Conservation (phyloP, 2,113 vertebrate genomes). For the Camelus bactrianus region DNA sequence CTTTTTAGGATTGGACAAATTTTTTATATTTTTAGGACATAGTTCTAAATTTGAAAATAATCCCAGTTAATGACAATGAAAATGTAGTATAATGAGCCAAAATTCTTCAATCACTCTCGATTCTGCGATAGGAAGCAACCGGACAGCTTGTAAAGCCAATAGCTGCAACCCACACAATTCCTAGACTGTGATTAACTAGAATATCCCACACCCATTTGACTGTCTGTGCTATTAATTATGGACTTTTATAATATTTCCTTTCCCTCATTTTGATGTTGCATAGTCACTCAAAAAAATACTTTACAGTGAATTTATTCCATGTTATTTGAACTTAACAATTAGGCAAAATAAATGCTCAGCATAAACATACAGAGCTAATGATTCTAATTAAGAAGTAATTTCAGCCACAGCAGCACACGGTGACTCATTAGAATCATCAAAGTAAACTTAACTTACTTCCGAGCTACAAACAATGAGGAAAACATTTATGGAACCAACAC, state of each 20-base stretch:
- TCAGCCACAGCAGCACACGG: background rate
- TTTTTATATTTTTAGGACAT: background rate
- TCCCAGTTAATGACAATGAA: background rate
- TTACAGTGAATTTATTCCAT: background rate
- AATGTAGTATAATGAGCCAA: background rate
- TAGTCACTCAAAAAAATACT: background rate
- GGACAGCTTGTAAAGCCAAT: background rate
- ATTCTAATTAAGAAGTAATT: background rate
- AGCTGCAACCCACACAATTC: background rate
- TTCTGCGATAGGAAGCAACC: constrained; percentile 8
- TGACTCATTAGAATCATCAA: background rate
- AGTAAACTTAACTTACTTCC: background rate
- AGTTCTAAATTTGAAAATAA: constrained; percentile 39
- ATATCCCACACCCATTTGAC: background rate
- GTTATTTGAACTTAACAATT: background rate
- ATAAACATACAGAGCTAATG: background rate
- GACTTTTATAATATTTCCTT: background rate
- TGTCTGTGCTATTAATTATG: background rate
- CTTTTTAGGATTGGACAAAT: background rate
- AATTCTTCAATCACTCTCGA: background rate
- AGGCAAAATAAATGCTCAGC: background rate
- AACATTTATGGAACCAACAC: background rate
- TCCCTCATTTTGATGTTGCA: background rate
- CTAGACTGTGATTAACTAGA: background rate
- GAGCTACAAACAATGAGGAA: background rate